Evolutionary conservation across 92 coral and sea anemone genomes (phyloP), one percentile per base, ranked within the genome.

Genomic region (Hydrozoanthus gracilis): DNA sequence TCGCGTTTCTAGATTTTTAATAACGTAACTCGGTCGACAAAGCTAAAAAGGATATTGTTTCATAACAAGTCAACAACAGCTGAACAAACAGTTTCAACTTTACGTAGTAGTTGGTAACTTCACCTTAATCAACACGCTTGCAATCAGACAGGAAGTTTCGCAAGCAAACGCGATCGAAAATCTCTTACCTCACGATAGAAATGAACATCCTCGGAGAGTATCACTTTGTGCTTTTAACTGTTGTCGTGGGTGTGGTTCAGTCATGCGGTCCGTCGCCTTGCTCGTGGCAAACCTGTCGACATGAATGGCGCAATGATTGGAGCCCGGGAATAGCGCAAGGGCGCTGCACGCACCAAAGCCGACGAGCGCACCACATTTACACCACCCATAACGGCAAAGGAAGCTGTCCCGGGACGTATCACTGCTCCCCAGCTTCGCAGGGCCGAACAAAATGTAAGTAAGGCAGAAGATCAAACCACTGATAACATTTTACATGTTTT

Each of bases 251-350:
- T 5, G 14, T 78, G 8, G 83, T n/a, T 6, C 56, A 44, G 60
- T 79, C 87, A 46, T 77, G 93, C 12, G 71, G 89, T 8, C 98
- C 98, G 1, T 92, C 89, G 9, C 95, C 98, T 0, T 96, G 98
- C 17, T 89, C 95, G 6, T 96, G 98, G 98, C 64, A 88, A 69
- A 91, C 98, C 1, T 96, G 98, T 67, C 79, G 90, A 2, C 94
- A 86, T 69, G 90, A 94, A 60, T 96, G 98, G 98, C 86, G 95
- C 20, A 91, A 94, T 78, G 91, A 93, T 20, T 96, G 93, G 92
- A 71, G 79, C 35, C 98, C 98, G 3, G 86, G 87, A 7, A 85
- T 89, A 44, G 82, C 89, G 2, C 92, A 90, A 6, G 98, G 96
- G 20, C 89, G 84, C 46, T 96, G 98, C 72, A 85, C 76, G 1